These are phyloP conservation scores for Tenthredo distinguenda DNA, from an alignment of 2,888 invertebrate genomes.

Conservation along the genomic window DNA sequence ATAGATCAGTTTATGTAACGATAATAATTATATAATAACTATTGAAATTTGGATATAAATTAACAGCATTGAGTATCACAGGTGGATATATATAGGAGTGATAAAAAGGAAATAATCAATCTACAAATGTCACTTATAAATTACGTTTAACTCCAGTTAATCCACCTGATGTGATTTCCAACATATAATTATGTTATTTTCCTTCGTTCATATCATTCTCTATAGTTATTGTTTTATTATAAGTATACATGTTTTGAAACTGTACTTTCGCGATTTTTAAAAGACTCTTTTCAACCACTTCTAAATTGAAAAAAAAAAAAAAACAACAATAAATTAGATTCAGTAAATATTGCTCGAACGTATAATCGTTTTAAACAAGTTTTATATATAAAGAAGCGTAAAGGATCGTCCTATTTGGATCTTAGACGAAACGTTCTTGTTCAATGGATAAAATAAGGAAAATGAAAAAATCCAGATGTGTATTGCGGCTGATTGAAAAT, in stretches of 20 bases:
- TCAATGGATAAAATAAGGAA: no score
- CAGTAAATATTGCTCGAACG: background rate
- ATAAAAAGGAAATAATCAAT: background rate
- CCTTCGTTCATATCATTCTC: background rate
- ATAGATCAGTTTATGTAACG: conserved; percentile 57
- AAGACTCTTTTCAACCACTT: background rate
- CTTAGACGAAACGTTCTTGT: background rate
- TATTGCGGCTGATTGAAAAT: background rate
- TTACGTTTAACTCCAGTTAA: conserved; percentile 6
- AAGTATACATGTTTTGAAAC: background rate
- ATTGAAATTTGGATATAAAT: conserved; percentile 35
- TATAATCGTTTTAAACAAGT: no score
- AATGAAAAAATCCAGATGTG: no score
- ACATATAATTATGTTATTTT: background rate
- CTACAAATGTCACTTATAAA: background rate
- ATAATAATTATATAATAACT: conserved; percentile 53
- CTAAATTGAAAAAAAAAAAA: no score
- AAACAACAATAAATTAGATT: background rate
- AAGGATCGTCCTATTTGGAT: background rate
- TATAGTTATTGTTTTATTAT: background rate
- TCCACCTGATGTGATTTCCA: conserved; percentile 41
- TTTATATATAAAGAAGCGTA: background rate
- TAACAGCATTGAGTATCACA: background rate
- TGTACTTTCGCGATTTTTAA: background rate
- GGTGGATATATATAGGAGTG: background rate